A percentile compares a stretch with the other conserved stretches of the same genome.
Conservation (phyloP, 2,888 invertebrate genomes). For the Drosophila rubida region DNA sequence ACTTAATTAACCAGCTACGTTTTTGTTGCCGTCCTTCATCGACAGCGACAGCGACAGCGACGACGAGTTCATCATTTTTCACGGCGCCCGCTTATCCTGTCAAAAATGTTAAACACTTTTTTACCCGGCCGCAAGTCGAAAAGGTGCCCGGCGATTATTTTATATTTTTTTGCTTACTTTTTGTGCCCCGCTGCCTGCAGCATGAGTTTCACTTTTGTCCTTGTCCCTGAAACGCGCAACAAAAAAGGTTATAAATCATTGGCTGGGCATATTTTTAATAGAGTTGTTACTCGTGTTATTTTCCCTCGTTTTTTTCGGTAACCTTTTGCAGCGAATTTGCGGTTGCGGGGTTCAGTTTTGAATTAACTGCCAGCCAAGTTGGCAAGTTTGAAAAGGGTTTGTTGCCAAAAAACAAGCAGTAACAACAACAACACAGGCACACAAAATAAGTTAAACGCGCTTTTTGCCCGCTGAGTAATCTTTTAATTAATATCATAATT, state of each 20-base stretch:
- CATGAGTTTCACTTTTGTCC: slow-evolving; percentile 65
- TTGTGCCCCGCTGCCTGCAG: slow-evolving; percentile 32
- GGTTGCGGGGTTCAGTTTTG: slow-evolving; percentile 14
- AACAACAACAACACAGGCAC: too few relatives aligned
- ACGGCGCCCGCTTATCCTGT: slow-evolving; percentile 75
- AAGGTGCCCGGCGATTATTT: slow-evolving; percentile 67
- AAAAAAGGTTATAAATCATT: slow-evolving; percentile 75
- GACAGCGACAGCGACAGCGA: slow-evolving; percentile 45
- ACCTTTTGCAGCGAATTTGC: slow-evolving; percentile 29
- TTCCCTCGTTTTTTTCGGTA: slow-evolving; percentile 12
- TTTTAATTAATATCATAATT: slow-evolving; percentile 72
- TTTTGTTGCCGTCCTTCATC: slow-evolving; percentile 10
- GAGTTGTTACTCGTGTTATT: slow-evolving; percentile 67
- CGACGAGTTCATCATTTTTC: slow-evolving; percentile 64
- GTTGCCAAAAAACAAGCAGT: slow-evolving; percentile 16
- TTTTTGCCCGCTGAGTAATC: slow-evolving; percentile 46
- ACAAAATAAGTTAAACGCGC: slow-evolving; percentile 16
- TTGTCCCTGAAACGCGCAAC: slow-evolving; percentile 13
- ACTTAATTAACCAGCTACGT: not conserved
- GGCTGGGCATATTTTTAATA: slow-evolving; percentile 75
- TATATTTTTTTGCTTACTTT: slow-evolving; percentile 50
- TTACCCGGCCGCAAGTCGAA: slow-evolving; percentile 41
- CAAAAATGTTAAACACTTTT: slow-evolving; percentile 65
- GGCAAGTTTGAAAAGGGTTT: slow-evolving; percentile 69
- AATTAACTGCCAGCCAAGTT: slow-evolving; percentile 56